These are phyloP conservation scores for Pentamera pediparva DNA, from an alignment of 53 echinoderm and acorn worm genomes.

Conservation along the genomic window DNA sequence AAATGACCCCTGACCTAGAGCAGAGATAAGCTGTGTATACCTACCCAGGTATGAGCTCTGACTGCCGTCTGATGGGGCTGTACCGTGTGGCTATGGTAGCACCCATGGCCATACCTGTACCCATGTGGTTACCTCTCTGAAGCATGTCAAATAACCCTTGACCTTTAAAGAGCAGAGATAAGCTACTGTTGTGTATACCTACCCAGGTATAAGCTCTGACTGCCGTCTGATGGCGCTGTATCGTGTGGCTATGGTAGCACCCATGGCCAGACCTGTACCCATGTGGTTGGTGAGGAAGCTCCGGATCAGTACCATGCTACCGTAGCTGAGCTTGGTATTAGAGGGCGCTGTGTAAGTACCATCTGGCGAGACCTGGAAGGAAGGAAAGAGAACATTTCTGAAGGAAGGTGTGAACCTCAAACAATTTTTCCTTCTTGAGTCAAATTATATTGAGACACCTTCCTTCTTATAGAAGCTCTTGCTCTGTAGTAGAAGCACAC, in stretches of 20 bases:
- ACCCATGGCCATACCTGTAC: conserved; percentile 45
- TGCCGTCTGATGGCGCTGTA: conserved; percentile 91
- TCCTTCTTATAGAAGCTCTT: too few species aligned
- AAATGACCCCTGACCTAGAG: too few species aligned
- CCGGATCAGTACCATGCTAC: conserved; percentile 87
- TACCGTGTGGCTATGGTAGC: conserved; percentile 72
- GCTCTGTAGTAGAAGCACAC: too few species aligned
- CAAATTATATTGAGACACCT: too few species aligned
- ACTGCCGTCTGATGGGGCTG: conserved; percentile 77
- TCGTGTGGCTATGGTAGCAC: conserved; percentile 71
- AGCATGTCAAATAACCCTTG: too few species aligned
- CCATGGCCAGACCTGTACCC: conserved; percentile 56
- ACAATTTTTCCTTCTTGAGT: too few species aligned
- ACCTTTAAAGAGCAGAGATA: too few species aligned
- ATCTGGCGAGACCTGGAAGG: conserved; percentile 66
- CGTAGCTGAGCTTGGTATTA: conserved; percentile 73
- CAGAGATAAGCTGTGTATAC: too few species aligned
- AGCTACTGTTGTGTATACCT: background rate
- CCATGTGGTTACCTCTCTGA: too few species aligned
- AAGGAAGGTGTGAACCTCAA: too few species aligned
- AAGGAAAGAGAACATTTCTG: too few species aligned
- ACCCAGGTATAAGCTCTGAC: conserved; percentile 86
- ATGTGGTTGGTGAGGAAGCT: conserved; percentile 58
- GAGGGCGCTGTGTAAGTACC: conserved; percentile 80
- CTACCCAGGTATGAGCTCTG: conserved; percentile 78